Evolutionary conservation across 1,140 invertebrate genomes (phyloP), one percentile per base, ranked within the genome.

Genomic region (Sycophaga agraensis): DNA sequence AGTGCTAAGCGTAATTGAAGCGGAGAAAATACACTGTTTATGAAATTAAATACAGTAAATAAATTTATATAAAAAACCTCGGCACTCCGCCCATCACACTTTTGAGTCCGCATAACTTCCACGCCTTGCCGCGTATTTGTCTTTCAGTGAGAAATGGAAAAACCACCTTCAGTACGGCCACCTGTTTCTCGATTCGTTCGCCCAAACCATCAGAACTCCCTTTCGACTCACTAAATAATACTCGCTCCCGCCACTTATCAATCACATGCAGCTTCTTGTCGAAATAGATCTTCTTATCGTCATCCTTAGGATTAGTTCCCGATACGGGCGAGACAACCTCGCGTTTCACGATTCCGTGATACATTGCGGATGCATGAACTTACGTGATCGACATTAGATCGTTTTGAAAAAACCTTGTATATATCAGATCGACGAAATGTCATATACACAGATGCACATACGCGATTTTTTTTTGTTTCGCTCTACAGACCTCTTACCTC

Each of bases 81-180:
- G 55, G 26, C 22, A 60, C 9, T 9, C 42, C 37, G 26, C 65
- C 67, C 63, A 67, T 67, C 26, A 53, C 28, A 46, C 51, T 39
- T 2, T 51, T 53, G 4, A 64, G 60, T 35, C 67, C 65, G 40
- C 50, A 59, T 19, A 57, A 51, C 16, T 59, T 40, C 34, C 50
- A 59, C 0, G 59, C 58, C 35, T 69, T 69, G 53, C 59, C 65
- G 8, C 45, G 60, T 2, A 65, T 50, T 35, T 67, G 63, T 43
- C 45, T 24, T 12, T 69, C 60, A 9, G 57, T 54, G 4, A 67
- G 42, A 35, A 67, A 67, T 0, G 61, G 68, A 54, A 62, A 67
- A 16, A 48, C 39, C 0, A 68, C 59, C 55, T 57, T 55, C 2
- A 53, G 12, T 7, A 59, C 26, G 2, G 34, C 51, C 21, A 55